phyloP scores from a whole-genome alignment of 2,888 invertebrate species.

The Liodrosophila aerea region DNA sequence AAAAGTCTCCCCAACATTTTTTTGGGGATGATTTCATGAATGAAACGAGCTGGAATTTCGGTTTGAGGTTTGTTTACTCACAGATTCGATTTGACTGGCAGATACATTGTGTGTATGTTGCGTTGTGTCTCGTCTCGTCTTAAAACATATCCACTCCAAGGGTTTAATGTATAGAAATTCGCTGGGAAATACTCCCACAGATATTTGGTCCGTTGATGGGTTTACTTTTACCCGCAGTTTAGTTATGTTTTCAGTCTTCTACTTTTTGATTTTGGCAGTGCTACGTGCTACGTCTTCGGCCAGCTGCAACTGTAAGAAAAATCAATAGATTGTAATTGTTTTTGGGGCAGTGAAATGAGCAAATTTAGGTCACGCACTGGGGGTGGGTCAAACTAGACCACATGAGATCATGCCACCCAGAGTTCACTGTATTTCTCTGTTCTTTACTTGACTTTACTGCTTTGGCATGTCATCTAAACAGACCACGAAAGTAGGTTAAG shows the following conservation, averaged over 20 bases:
- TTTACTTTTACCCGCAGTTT: slow-evolving; percentile 1
- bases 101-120: slow-evolving; percentile 74
- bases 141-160: slow-evolving; percentile 44
- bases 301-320: slow-evolving; percentile 54
- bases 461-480: slow-evolving; percentile 61
- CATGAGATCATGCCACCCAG: slow-evolving; percentile 60
- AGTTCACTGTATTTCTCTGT: slow-evolving; percentile 29
- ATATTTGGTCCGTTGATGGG: slow-evolving; percentile 30
- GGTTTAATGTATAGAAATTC: slow-evolving; percentile 4
- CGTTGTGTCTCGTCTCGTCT: slow-evolving; percentile 5
- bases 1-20: neutral
- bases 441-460: slow-evolving; percentile 1
- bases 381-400: slow-evolving; percentile 10
- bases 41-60: slow-evolving; percentile 8
- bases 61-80: slow-evolving; percentile 69
- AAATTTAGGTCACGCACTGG: slow-evolving; percentile 13
- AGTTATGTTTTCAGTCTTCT: slow-evolving; percentile 36
- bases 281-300: too few species aligned
- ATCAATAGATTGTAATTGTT: slow-evolving; percentile 68
- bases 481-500: slow-evolving; percentile 62
- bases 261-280: slow-evolving; percentile 63
- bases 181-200: slow-evolving; percentile 4
- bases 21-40: slow-evolving; percentile 13
- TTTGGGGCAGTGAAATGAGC: slow-evolving; percentile 2
- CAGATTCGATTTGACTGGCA: slow-evolving; percentile 82